phyloP scores from a whole-genome alignment of 2,888 invertebrate genomes.

The Ophion ellenae region DNA sequence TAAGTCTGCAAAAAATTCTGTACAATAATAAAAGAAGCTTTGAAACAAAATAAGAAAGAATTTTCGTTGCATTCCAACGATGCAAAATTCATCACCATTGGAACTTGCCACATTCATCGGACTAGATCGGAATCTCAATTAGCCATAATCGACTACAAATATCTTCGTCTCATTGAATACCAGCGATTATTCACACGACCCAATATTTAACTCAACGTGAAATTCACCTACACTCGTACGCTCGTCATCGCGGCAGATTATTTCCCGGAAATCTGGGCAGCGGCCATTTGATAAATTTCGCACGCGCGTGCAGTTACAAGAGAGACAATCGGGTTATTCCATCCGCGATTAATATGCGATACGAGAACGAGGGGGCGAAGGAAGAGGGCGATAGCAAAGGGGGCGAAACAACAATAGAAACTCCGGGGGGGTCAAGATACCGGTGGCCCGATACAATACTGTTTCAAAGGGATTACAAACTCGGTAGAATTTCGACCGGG shows the following conservation, averaged over 20 bases:
- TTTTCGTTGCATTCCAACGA: no score
- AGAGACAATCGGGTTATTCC: not conserved
- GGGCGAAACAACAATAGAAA: conserved; percentile 26
- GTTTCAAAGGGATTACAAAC: conserved; percentile 2
- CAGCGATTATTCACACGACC: not conserved
- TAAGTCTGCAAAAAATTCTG: not conserved
- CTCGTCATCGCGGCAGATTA: not conserved
- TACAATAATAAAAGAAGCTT: not conserved
- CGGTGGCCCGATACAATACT: not conserved
- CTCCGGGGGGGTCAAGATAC: conserved; percentile 30
- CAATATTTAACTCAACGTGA: not conserved
- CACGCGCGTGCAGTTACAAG: not conserved
- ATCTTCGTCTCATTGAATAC: not conserved
- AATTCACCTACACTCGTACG: not conserved
- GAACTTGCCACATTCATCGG: no score
- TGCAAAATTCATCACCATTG: no score
- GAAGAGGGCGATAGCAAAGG: not conserved
- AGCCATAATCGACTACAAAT: not conserved
- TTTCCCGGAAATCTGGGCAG: not conserved
- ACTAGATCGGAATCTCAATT: not conserved
- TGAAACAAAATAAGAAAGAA: no score
- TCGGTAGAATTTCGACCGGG: conserved; percentile 13
- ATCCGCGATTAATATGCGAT: not conserved
- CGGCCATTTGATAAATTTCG: not conserved
- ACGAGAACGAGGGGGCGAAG: not conserved